These are phyloP conservation scores for Pentalonia nigronervosa DNA, from an alignment of 1,140 invertebrate species.

Conservation along the genomic window DNA sequence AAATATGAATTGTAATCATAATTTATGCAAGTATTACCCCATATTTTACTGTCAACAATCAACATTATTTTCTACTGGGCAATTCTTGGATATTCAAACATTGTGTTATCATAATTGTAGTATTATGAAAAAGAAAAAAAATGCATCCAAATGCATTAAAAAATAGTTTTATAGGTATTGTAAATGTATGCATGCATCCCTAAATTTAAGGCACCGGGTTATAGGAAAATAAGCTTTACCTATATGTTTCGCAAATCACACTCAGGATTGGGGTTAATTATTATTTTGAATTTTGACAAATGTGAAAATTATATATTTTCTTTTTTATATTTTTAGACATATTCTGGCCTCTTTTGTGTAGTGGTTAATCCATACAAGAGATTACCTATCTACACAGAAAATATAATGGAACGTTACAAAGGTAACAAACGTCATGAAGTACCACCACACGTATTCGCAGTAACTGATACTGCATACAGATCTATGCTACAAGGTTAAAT, in stretches of 20 bases:
- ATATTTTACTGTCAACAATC: not conserved
- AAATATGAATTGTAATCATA: not conserved
- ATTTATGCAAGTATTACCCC: not conserved
- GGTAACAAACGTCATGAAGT: slow-evolving; percentile 99
- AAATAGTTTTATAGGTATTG: no score
- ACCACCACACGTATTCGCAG: slow-evolving; percentile 98
- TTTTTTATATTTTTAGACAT: slow-evolving; percentile 82
- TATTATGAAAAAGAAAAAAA: no score
- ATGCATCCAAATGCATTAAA: no score
- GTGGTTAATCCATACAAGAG: slow-evolving; percentile 99
- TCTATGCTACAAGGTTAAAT: slow-evolving; percentile 97
- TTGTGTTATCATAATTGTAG: no score
- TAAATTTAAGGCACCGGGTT: not conserved
- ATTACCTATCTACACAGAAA: slow-evolving; percentile 98
- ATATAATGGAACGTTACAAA: slow-evolving; percentile 99
- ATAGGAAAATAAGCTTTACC: not conserved
- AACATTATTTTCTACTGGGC: not conserved
- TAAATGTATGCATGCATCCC: not conserved
- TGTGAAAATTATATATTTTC: not conserved
- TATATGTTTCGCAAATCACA: not conserved
- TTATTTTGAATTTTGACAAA: not conserved
- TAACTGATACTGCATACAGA: slow-evolving; percentile 97
- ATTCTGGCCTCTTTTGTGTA: slow-evolving; percentile 98
- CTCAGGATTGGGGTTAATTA: not conserved
- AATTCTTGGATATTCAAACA: not conserved